Base-by-base conservation (phyloP, 2,888 invertebrate genomes). In the Aradus depressus region DNA sequence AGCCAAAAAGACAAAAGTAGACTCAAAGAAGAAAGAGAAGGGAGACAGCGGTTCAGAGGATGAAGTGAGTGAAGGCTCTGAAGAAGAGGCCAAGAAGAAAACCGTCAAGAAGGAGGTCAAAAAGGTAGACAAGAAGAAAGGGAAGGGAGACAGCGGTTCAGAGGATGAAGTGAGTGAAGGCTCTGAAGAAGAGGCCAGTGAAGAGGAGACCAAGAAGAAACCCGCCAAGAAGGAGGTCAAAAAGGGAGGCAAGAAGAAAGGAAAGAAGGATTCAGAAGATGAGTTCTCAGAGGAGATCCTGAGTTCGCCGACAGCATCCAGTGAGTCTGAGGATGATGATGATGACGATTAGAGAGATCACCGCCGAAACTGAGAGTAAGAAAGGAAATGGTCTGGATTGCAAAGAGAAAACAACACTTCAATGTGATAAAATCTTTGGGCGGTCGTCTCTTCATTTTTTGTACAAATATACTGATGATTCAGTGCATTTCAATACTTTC, bases 271-370 rank as follows among this genome's bases (percentile, higher is more conserved):
- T n/a, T 61, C 64, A n/a, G 67, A 67, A 47, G 67, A 67, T 26
- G 66, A 68, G 59, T 71, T 64, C 0, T 69, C 70, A 1, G 60
- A 49, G 64, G 63, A 54, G 64, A 67, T 56, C 16, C 42, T 56
- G 44, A 56, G 53, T 41, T 53, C 58, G 19, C 60, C 50, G 21
- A 56, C 60, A 35, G 57, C 58, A 23, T 53, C 54, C 16, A 53
- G 51, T 22, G 57, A 55, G 14, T 44, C 38, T 34, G 54, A 54
- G 21, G 50, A 47, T 21, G 55, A 55, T 25, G 38, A 38, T 47
- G 47, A 47, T 23, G n/a, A n/a, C n/a, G n/a, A n/a, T n/a, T n/a
- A n/a, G n/a, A n/a, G n/a, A n/a, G n/a, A n/a, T n/a, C n/a, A n/a
- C n/a, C n/a, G n/a, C n/a, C n/a, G n/a, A n/a, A n/a, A n/a, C n/a